Base-by-base conservation (phyloP, 53 echinoderm and acorn worm species). In the Zoroaster sp. region DNA sequence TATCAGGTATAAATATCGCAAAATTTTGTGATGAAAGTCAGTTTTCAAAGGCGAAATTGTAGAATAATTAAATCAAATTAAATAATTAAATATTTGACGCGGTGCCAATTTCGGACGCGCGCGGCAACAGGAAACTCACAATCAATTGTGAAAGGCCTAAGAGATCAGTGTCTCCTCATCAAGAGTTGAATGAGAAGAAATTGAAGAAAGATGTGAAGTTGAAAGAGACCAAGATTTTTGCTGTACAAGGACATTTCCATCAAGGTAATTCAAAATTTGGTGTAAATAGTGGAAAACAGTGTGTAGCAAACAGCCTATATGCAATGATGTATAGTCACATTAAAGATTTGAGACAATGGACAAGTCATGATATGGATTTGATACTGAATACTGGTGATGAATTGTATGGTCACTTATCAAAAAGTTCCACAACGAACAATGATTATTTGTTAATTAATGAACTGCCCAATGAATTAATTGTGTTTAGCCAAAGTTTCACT, bases 401-500 rank as follows among this genome's bases (percentile, higher is more conserved):
- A 28, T 35, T 76, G n/a, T 76, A 76, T 49, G 47, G 47, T 32
- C 34, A 76, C 25, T 76, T 76, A 17, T 46, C 45, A 31, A 42
- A 49, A 11, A 76, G 76, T 46, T 76, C 76, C 14, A 76, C 76
- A 32, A 49, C 31, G 46, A 0, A 76, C 6, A 76, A 76, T 76
- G 53, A 78, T 35, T 78, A 78, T 38, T 78, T 78, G n/a, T 45
- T 78, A 11, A 35, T 78, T 35, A 78, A 54, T 78, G 78, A 78
- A 49, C 35, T 78, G 54, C 78, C 78, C 7, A 53, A 35, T 35
- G 17, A 55, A 11, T 54, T 78, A 37, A 34, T 51, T 25, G 35
- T 78, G 53, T 45, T 78, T 7, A 78, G 30, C 12, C 33, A 78
- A 4, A 49, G 51, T 53, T 78, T 78, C 14, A 78, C n/a, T 38